Percentiles rank a stretch among this genome's conserved stretches.
Evolutionary conservation across 2,797 vertebrate genomes (phyloP).

Genomic region (Cichlasoma orientale): DNA sequence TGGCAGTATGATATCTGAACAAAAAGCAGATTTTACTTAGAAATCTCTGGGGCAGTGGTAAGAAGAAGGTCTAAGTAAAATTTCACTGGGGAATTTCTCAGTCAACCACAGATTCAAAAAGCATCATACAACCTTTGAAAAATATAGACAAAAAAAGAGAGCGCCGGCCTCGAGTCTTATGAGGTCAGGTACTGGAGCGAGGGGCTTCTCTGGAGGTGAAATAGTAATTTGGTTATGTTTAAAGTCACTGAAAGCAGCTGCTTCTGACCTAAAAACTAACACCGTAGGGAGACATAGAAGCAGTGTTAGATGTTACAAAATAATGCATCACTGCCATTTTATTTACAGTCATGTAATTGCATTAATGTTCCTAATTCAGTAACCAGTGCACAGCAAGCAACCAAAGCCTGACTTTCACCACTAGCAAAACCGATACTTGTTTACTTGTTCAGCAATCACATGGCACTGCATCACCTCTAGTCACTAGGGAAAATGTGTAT

Average conservation of each 20-base stretch:
- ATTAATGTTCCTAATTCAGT: neutral
- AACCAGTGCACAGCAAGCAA: neutral
- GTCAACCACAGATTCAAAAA: slow-evolving; percentile 14
- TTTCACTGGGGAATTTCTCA: slow-evolving; percentile 5
- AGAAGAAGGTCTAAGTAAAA: slow-evolving; percentile 8
- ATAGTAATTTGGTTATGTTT: neutral
- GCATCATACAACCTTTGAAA: slow-evolving; percentile 9
- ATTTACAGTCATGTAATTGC: neutral
- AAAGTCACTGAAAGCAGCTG: neutral
- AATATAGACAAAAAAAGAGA: slow-evolving; percentile 7
- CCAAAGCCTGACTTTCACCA: neutral
- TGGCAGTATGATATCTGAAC: slow-evolving; percentile 44
- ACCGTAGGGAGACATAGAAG: neutral
- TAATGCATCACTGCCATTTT: neutral
- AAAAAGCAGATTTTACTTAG: slow-evolving; percentile 37
- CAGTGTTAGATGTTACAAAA: neutral
- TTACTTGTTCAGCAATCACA: too few relatives aligned
- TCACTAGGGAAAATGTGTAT: neutral
- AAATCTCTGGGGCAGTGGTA: slow-evolving; percentile 21
- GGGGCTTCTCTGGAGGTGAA: neutral
- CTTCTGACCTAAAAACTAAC: slow-evolving; percentile 19
- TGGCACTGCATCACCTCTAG: neutral
- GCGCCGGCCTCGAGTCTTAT: neutral
- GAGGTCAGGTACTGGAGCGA: neutral
- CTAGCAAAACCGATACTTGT: neutral